These are phyloP conservation scores for Caradrina kadenii DNA, from an alignment of 2,888 invertebrate genomes.

Conservation along the genomic window DNA sequence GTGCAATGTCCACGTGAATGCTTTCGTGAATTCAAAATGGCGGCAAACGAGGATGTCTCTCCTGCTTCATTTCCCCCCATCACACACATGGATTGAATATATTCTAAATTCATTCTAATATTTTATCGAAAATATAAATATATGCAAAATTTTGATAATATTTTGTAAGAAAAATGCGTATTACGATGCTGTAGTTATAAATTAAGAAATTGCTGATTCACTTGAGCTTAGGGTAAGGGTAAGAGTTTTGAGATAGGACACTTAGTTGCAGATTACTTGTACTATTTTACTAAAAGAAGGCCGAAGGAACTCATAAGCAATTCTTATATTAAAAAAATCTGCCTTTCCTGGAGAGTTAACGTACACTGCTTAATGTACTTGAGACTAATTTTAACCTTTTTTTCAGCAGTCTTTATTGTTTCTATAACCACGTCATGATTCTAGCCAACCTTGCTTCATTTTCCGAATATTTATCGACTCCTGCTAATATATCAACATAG, in stretches of 20 bases:
- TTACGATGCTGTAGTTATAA: neutral
- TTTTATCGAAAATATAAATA: neutral
- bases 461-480: too few species aligned
- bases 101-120: slow-evolving; percentile 3
- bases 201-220: slow-evolving; percentile 12
- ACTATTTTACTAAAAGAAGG: neutral
- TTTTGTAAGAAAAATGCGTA: neutral
- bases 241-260: neutral
- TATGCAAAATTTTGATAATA: neutral
- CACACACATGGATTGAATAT: slow-evolving; percentile 11
- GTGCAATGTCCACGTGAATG: slow-evolving; percentile 1
- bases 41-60: neutral
- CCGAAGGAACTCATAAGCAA: too few species aligned
- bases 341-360: too few species aligned
- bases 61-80: slow-evolving; percentile 8
- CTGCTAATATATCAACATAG: too few species aligned
- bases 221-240: neutral
- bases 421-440: too few species aligned
- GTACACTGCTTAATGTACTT: neutral
- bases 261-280: slow-evolving; percentile 5
- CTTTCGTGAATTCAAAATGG: slow-evolving; percentile 22
- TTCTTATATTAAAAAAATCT: neutral
- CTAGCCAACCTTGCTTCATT: too few species aligned
- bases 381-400: neutral
- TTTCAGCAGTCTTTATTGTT: too few species aligned